A percentile compares a stretch with the other conserved stretches of the same genome.
phyloP scores from a whole-genome alignment of 1,140 invertebrate species.

The Brachionus calyciflorus region DNA sequence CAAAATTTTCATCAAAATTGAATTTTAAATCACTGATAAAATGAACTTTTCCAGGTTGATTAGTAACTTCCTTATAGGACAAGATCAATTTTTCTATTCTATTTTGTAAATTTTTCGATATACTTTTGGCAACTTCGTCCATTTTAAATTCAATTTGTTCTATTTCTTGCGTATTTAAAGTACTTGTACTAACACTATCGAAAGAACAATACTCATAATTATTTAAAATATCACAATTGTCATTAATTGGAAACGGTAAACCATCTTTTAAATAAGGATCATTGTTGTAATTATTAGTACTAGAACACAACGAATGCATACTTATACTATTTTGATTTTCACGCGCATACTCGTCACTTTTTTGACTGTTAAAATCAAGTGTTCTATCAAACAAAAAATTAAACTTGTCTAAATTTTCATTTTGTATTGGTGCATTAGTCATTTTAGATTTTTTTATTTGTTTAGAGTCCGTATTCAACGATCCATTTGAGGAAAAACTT shows the following conservation, averaged over 20 bases:
- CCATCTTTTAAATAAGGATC: slow-evolving; percentile 17
- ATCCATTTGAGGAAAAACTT: slow-evolving; percentile 19
- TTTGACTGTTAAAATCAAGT: background rate
- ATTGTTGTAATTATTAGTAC: background rate
- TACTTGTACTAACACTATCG: background rate
- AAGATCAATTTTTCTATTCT: slow-evolving; percentile 24
- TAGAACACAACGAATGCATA: slow-evolving; percentile 4
- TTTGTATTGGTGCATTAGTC: background rate
- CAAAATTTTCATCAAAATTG: slow-evolving; percentile 35
- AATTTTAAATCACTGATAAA: slow-evolving; percentile 22
- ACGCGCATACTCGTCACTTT: background rate
- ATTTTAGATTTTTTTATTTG: background rate
- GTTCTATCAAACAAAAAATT: background rate
- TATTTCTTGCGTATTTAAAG: slow-evolving; percentile 27
- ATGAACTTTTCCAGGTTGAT: slow-evolving; percentile 18
- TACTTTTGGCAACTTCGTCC: background rate
- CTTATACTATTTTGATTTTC: background rate
- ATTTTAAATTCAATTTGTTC: background rate
- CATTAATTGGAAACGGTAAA: background rate
- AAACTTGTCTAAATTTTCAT: background rate
- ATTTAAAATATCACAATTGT: background rate
- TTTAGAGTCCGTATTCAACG: background rate
- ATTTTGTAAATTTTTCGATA: background rate
- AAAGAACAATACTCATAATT: slow-evolving; percentile 39
- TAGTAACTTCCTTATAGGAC: background rate